These are phyloP conservation scores for Rhinolophus ferrumequinum DNA, from an alignment of 2,113 vertebrate genomes.

Conservation along the genomic window DNA sequence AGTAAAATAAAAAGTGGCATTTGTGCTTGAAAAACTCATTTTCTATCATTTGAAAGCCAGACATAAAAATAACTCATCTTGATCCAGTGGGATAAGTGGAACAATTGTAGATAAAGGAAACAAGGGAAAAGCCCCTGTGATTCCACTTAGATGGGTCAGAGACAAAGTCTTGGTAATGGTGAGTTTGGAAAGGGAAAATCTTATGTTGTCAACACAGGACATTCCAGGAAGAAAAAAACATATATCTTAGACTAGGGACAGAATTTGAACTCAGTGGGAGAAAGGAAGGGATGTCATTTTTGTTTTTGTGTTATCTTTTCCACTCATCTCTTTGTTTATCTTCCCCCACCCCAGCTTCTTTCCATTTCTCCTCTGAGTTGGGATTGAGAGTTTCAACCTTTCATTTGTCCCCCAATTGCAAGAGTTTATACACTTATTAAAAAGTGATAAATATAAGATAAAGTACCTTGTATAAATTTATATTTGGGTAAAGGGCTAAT, in stretches of 20 bases:
- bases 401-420: not conserved
- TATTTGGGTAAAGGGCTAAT: conserved; percentile 1
- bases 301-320: not conserved
- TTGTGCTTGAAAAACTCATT: not conserved
- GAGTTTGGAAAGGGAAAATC: not conserved
- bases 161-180: not conserved
- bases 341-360: not conserved
- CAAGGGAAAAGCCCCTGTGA: not conserved
- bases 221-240: not conserved
- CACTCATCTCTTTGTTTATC: not conserved
- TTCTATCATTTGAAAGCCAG: not conserved
- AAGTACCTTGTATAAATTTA: not conserved
- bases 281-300: not conserved
- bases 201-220: not conserved
- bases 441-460: not conserved
- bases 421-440: not conserved
- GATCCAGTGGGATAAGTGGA: not conserved
- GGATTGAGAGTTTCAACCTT: not conserved
- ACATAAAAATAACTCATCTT: not conserved
- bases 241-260: not conserved
- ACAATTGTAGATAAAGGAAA: not conserved
- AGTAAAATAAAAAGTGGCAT: not conserved
- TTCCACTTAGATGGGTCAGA: not conserved
- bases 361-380: not conserved
- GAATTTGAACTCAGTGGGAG: not conserved